Percentiles rank a stretch among this genome's conserved stretches.
These are phyloP conservation scores for Periophthalmodon schlosseri DNA, from an alignment of 2,113 vertebrate genomes.

Conservation along the genomic window DNA sequence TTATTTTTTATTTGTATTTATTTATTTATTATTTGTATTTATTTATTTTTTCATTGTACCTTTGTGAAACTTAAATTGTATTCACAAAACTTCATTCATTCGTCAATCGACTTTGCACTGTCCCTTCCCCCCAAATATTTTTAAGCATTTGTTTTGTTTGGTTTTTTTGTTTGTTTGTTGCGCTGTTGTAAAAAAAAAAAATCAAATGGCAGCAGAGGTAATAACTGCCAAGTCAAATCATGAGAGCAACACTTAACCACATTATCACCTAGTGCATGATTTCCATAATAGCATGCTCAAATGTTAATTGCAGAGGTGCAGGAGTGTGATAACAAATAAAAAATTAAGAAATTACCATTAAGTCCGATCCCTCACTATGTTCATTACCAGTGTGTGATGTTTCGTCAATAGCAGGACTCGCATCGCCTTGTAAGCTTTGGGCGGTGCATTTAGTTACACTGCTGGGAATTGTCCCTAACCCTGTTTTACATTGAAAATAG, in stretches of 20 bases:
- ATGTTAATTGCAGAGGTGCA: conserved; percentile 36
- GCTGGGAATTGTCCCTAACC: conserved; percentile 93
- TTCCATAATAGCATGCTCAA: conserved; percentile 15
- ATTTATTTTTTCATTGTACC: background rate
- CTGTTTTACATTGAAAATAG: conserved; percentile 94
- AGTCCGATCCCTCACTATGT: conserved; percentile 63
- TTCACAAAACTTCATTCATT: background rate
- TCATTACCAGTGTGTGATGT: conserved; percentile 88
- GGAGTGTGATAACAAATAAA: conserved; percentile 46
- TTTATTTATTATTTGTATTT: background rate
- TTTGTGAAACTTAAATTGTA: background rate
- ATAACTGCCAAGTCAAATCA: conserved; percentile 5
- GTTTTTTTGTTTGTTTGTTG: too few relatives aligned
- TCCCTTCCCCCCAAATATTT: background rate
- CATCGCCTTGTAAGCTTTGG: conserved; percentile 93
- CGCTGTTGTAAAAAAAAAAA: background rate
- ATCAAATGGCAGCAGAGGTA: background rate
- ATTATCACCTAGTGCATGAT: conserved; percentile 4
- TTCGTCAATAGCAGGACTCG: conserved; percentile 90
- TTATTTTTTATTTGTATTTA: too few relatives aligned
- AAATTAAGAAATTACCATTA: conserved; percentile 56
- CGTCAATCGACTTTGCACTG: background rate
- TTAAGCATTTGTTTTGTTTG: too few relatives aligned
- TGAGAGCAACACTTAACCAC: background rate
- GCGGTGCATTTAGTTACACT: conserved; percentile 89